A percentile compares a stretch with the other conserved stretches of the same genome.
These are phyloP conservation scores for Smittia sp. DNA, from an alignment of 2,888 invertebrate species.

Conservation along the genomic window DNA sequence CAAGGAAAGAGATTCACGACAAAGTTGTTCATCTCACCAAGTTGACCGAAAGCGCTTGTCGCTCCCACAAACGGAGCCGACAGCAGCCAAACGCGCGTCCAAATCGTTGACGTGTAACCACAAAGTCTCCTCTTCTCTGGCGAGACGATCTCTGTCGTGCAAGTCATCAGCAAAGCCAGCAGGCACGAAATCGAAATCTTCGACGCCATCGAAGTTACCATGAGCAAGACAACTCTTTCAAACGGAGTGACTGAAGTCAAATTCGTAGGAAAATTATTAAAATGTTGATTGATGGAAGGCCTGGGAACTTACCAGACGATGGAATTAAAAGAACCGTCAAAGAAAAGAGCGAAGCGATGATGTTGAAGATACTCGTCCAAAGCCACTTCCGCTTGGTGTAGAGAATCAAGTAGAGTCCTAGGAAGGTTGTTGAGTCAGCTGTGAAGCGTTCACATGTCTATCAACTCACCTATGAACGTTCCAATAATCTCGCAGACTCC, in stretches of 20 bases:
- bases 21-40: constrained; percentile 42
- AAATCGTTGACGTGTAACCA: constrained; percentile 52
- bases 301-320: constrained; percentile 46
- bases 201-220: constrained; percentile 53
- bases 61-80: constrained; percentile 54
- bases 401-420: constrained; percentile 49
- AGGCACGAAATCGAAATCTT: constrained; percentile 54
- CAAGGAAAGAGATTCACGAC: neutral
- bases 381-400: constrained; percentile 52
- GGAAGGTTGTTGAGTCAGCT: too few species aligned
- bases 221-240: constrained; percentile 49
- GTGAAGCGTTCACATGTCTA: too few species aligned
- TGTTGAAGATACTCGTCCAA: constrained; percentile 52
- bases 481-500: constrained; percentile 53
- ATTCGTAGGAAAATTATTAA: constrained; percentile 32
- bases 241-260: constrained; percentile 47
- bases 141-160: constrained; percentile 53
- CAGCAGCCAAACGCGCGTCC: constrained; percentile 53
- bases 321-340: constrained; percentile 53
- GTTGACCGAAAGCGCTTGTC: constrained; percentile 51
- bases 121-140: constrained; percentile 51
- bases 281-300: neutral
- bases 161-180: constrained; percentile 52
- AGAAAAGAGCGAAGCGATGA: constrained; percentile 51
- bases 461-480: constrained; percentile 48